Evolutionary conservation across 2,797 vertebrate genomes (phyloP), one percentile per base, ranked within the genome.

Genomic region (Sebastes itinus): DNA sequence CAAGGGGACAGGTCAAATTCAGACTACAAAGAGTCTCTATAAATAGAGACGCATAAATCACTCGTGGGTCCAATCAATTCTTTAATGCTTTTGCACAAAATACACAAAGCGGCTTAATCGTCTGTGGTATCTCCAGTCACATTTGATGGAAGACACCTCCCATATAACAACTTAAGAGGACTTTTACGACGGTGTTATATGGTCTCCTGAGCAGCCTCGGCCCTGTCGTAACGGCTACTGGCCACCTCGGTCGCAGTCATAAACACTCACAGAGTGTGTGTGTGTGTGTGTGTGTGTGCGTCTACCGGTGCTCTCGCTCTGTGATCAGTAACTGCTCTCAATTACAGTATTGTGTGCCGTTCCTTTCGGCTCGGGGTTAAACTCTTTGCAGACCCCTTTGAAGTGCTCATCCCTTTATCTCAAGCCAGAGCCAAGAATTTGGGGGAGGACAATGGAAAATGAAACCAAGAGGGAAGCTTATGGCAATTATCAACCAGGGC

Each of bases 371-470:
- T 97, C 82, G 95, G 96, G 97, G 98, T 98, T 98, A 98, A 98
- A 98, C 97, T 97, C 96, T 97, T 97, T 96, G 97, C 96, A 96
- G 96, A 95, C 95, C 89, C 92, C 97, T 99, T 99, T 99, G 97
- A 99, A 98, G 98, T 98, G 88, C 96, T 98, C 97, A 98, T 98
- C 97, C 97, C 97, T 98, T 99, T 97, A 99, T 99, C 97, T 98
- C 96, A 96, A 97, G 95, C 97, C 96, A 96, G 96, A 96, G 96
- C 94, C 94, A 97, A 97, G 97, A 97, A 98, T 97, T 97, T 96
- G 88, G 94, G 91, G 90, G 93, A 96, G 96, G 96, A 98, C 97
- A 98, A 98, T 97, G 93, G 94, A 93, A 95, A 97, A 97, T 96
- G 96, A 97, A 97, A 98, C 96, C 94, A 94, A 94, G 91, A 92